Evolutionary conservation across 2,113 vertebrate species (phyloP).

Genomic region (Malurus alboscapulatus): DNA sequence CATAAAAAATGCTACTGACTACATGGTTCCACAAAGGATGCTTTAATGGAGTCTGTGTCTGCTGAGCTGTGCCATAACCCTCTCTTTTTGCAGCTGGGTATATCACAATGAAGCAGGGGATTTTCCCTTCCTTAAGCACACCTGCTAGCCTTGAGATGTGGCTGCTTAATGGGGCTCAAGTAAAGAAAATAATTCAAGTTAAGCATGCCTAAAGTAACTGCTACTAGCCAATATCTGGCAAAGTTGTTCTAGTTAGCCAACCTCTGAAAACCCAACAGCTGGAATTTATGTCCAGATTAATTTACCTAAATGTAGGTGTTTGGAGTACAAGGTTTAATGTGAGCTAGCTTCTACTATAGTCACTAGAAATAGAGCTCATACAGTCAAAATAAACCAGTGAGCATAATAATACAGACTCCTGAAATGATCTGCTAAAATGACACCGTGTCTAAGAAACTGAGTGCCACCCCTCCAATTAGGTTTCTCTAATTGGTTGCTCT

Average conservation of each 20-base stretch:
- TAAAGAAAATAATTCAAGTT: neutral
- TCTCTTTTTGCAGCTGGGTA: neutral
- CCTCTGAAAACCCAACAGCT: neutral
- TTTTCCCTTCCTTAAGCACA: neutral
- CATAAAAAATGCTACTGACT: neutral
- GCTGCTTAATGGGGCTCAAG: neutral
- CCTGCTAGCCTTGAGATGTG: neutral
- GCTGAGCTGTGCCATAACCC: neutral
- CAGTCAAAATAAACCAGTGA: neutral
- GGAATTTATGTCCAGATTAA: neutral
- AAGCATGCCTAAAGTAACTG: neutral
- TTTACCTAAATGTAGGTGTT: neutral
- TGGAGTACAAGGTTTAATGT: neutral
- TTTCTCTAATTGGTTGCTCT: neutral
- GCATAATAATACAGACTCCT: neutral
- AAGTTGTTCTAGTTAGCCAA: neutral
- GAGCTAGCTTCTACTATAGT: neutral
- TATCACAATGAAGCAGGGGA: neutral
- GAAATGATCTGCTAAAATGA: neutral
- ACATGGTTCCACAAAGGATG: neutral
- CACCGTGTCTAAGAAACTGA: neutral
- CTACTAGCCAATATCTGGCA: neutral
- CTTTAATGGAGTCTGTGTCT: neutral
- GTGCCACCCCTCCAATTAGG: neutral
- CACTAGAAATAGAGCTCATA: neutral